Percentiles rank a stretch among this genome's conserved stretches.
These are phyloP conservation scores for Chrysogorgia sp. DNA, from an alignment of 92 coral and sea anemone species.

Conservation along the genomic window DNA sequence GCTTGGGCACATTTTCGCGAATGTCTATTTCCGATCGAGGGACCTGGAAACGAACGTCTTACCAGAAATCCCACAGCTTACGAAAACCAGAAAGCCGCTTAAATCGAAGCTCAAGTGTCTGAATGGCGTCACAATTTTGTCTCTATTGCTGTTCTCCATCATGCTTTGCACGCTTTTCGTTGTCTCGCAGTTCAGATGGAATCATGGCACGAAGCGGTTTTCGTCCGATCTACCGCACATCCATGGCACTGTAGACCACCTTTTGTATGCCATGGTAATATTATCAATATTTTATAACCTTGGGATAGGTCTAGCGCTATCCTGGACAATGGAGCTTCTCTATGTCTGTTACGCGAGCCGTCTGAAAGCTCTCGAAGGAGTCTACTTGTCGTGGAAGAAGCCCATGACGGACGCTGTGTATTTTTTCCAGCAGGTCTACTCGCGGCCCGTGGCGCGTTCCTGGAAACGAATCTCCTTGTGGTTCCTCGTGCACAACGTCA, in stretches of 20 bases:
- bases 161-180: constrained; percentile 20
- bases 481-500: constrained; percentile 40
- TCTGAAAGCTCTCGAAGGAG: constrained; percentile 6
- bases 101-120: constrained; percentile 1
- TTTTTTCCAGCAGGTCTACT: constrained; percentile 12
- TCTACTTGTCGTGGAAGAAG: constrained; percentile 13
- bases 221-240: constrained; percentile 2
- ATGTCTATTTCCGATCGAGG: constrained; percentile 1
- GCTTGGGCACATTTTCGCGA: constrained; percentile 4
- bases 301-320: constrained; percentile 11
- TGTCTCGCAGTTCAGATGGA: background rate
- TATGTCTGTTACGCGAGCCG: constrained; percentile 23
- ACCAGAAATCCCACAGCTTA: background rate
- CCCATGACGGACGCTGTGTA: constrained; percentile 18
- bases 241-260: background rate
- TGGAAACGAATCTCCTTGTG: constrained; percentile 47
- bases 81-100: background rate
- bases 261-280: background rate
- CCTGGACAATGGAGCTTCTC: constrained; percentile 19
- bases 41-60: constrained; percentile 3
- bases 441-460: constrained; percentile 34
- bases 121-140: background rate
- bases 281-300: constrained; percentile 2
- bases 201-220: constrained; percentile 3
- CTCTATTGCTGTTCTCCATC: constrained; percentile 8